phyloP scores from a whole-genome alignment of 2,797 vertebrate genomes.

The Adelosebastes latens region DNA sequence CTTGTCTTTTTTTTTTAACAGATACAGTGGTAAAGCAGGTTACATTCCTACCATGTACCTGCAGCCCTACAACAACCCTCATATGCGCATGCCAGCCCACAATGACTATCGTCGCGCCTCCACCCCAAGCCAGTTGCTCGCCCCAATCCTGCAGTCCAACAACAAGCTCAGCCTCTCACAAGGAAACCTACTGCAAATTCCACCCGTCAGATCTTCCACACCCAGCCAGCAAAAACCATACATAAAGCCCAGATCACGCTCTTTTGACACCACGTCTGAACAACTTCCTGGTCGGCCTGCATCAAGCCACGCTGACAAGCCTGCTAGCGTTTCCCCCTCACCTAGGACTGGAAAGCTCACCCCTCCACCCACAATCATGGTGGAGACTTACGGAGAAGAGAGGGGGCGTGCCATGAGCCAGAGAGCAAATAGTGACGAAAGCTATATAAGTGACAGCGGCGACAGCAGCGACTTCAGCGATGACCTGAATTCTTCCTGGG shows the following conservation, averaged over 20 bases:
- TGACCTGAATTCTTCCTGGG: slow-evolving; percentile 27
- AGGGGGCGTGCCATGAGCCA: background rate
- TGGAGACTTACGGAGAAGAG: slow-evolving; percentile 45
- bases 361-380: slow-evolving; percentile 53
- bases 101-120: slow-evolving; percentile 9
- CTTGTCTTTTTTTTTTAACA: slow-evolving; percentile 51
- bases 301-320: fast-evolving
- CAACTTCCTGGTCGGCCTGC: background rate
- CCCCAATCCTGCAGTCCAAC: slow-evolving; percentile 9
- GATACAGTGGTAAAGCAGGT: slow-evolving; percentile 78
- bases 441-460: background rate
- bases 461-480: slow-evolving; percentile 36
- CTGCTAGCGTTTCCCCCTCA: fast-evolving
- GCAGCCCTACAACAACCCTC: slow-evolving; percentile 81
- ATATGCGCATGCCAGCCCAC: slow-evolving; percentile 59
- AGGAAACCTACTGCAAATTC: slow-evolving; percentile 40
- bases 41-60: slow-evolving; percentile 88
- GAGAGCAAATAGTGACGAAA: slow-evolving; percentile 7
- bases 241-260: slow-evolving; percentile 53
- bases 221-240: background rate
- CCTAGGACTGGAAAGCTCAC: fast-evolving
- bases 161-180: slow-evolving; percentile 69
- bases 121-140: background rate
- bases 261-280: slow-evolving; percentile 36
- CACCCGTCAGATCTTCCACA: background rate